Evolutionary conservation across 2,113 vertebrate species (phyloP), one percentile per base, ranked within the genome.

Genomic region (Glaucomys volans): DNA sequence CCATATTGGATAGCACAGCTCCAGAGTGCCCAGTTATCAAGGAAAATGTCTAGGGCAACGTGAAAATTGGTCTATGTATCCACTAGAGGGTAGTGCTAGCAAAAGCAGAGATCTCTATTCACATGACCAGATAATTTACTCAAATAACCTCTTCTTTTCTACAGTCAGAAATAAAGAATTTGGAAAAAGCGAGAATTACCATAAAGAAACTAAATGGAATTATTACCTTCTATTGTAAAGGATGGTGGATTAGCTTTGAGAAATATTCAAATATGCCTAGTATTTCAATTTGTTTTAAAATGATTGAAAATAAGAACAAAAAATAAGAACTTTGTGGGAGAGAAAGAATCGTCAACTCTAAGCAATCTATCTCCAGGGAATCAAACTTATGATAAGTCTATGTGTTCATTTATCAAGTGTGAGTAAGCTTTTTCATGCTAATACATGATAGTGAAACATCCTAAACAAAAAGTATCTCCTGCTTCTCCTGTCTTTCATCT

Each of bases 251-350:
- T 94, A 97, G 96, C 40, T 94, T 83, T 90, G 96, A 97, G 96
- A 98, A 98, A 97, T 96, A 97, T 94, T 95, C 94, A 77, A 98
- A 97, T 95, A 96, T 95, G 92, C 95, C 32, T 35, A 88, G 95
- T 96, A 97, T 93, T 97, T 97, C 92, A 96, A 97, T 98, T 98
- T 98, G 96, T 93, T 94, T 93, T 96, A 97, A 98, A 96, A 97
- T 97, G 96, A 96, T 95, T 72, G 54, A 94, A 98, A n/a, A n/a
- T n/a, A n/a, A n/a, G n/a, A n/a, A n/a, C n/a, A n/a, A n/a, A n/a
- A n/a, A n/a, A n/a, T n/a, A n/a, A n/a, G n/a, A n/a, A n/a, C n/a
- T n/a, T 97, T 96, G 0, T n/a, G 72, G 74, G 84, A 52, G 66
- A 62, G 89, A 97, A 71, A 91, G 94, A 90, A 96, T 97, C 97